Evolutionary conservation across 1,140 invertebrate species (phyloP).

Genomic region (Ditylenchus dipsaci): DNA sequence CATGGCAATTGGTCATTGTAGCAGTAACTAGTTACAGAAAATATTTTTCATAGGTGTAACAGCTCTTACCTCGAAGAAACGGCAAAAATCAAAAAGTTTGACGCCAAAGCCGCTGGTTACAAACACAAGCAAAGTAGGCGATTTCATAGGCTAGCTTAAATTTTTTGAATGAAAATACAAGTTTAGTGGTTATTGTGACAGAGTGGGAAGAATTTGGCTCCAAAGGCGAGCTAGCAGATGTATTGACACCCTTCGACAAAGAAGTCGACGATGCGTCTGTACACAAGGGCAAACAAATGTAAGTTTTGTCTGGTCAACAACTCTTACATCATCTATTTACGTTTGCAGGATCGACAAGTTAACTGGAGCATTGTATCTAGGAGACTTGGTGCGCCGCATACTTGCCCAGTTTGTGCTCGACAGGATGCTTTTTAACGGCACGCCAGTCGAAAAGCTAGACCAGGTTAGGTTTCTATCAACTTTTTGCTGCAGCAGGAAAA

Average conservation of each 20-base stretch:
- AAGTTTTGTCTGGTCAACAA: slow-evolving; percentile 11
- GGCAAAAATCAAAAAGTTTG: slow-evolving; percentile 53
- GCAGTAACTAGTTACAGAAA: no score
- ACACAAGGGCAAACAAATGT: slow-evolving; percentile 56
- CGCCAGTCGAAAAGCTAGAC: slow-evolving; percentile 47
- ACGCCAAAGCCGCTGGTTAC: slow-evolving; percentile 42
- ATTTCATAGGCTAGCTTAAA: slow-evolving; percentile 12
- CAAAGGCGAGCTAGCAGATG: slow-evolving; percentile 51
- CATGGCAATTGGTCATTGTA: no score
- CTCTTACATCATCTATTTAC: not conserved
- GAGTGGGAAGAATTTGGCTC: slow-evolving; percentile 57
- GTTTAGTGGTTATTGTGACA: slow-evolving; percentile 38
- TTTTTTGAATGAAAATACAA: no score
- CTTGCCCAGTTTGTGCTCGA: slow-evolving; percentile 51
- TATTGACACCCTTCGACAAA: slow-evolving; percentile 52
- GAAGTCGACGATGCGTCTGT: slow-evolving; percentile 55
- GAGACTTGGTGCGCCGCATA: slow-evolving; percentile 53
- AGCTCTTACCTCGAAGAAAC: slow-evolving; percentile 56
- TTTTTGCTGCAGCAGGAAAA: no score
- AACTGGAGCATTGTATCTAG: slow-evolving; percentile 56
- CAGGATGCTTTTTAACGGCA: slow-evolving; percentile 48
- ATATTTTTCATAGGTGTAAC: slow-evolving; percentile 56
- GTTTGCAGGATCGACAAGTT: slow-evolving; percentile 55
- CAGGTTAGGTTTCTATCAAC: no score
- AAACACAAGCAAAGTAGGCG: slow-evolving; percentile 42